Percentiles rank a stretch among this genome's conserved stretches.
Conservation (phyloP, 2,888 invertebrate genomes). For the Arrhopalites spinosus region DNA sequence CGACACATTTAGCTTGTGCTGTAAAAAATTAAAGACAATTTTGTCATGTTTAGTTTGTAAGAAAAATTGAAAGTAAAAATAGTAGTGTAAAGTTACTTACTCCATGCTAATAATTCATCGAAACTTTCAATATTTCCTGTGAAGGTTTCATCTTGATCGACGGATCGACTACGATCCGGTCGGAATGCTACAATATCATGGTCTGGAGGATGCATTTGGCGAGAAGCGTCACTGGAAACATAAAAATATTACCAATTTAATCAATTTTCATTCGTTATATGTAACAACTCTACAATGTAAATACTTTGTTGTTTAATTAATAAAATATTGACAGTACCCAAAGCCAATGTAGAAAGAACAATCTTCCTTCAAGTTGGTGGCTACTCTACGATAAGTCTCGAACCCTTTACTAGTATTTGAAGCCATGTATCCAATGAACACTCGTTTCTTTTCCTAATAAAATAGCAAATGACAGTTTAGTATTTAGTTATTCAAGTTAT, state of each 20-base stretch:
- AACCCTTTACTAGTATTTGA: constrained; percentile 79
- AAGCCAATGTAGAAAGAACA: constrained; percentile 92
- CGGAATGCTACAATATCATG: constrained; percentile 82
- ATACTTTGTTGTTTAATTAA: background rate
- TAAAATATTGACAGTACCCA: constrained; percentile 63
- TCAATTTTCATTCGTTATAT: background rate
- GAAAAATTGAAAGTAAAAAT: too few relatives aligned
- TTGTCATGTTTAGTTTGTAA: too few relatives aligned
- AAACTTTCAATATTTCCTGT: constrained; percentile 74
- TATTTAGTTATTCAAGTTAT: background rate
- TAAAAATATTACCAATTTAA: background rate
- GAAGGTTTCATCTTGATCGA: constrained; percentile 82
- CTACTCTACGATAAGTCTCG: constrained; percentile 76
- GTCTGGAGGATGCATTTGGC: constrained; percentile 84
- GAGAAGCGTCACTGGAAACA: constrained; percentile 66
- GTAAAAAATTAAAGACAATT: too few relatives aligned
- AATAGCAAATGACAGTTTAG: constrained; percentile 43
- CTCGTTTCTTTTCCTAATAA: constrained; percentile 67
- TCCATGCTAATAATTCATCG: constrained; percentile 74
- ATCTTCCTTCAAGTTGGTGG: constrained; percentile 89
- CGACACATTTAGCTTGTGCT: constrained; percentile 81
- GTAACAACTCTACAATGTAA: background rate
- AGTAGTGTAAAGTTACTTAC: too few relatives aligned
- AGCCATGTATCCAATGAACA: constrained; percentile 90
- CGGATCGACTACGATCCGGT: constrained; percentile 77